Evolutionary conservation across 2,113 vertebrate species (phyloP).

Genomic region (Chamaetylas fuelleborni): DNA sequence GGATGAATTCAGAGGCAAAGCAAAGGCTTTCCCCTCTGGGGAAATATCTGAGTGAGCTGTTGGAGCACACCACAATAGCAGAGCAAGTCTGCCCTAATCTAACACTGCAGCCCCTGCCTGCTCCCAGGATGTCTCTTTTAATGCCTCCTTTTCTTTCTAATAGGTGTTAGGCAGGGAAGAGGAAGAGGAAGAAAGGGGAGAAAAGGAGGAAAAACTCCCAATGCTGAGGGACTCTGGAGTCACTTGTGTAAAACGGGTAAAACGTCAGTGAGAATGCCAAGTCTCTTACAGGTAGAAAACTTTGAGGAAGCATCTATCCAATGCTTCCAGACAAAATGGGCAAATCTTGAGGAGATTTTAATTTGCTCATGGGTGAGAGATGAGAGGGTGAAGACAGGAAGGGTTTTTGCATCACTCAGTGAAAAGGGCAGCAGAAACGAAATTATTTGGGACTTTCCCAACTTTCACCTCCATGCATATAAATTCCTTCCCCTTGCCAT

Average conservation of each 20-base stretch:
- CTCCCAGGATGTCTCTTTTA: neutral
- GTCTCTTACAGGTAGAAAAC: neutral
- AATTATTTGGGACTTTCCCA: neutral
- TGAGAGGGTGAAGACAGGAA: neutral
- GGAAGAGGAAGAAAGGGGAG: neutral
- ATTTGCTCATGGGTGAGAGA: neutral
- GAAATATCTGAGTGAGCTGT: neutral
- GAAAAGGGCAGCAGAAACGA: neutral
- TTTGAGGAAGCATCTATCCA: neutral
- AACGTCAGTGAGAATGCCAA: neutral
- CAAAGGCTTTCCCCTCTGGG: neutral
- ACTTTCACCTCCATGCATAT: neutral
- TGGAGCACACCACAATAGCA: neutral
- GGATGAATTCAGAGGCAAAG: conserved; percentile 17
- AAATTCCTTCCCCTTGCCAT: neutral
- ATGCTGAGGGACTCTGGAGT: neutral
- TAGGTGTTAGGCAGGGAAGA: neutral
- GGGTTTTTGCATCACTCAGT: neutral
- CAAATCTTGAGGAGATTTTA: neutral
- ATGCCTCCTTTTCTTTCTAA: neutral
- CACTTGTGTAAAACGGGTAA: neutral
- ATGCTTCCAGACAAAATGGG: neutral
- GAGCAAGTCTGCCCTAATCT: neutral
- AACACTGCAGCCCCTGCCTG: neutral
- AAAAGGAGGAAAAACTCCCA: accelerated